Conservation (phyloP, 2,797 vertebrate species). For the Hybognathus amarus region DNA sequence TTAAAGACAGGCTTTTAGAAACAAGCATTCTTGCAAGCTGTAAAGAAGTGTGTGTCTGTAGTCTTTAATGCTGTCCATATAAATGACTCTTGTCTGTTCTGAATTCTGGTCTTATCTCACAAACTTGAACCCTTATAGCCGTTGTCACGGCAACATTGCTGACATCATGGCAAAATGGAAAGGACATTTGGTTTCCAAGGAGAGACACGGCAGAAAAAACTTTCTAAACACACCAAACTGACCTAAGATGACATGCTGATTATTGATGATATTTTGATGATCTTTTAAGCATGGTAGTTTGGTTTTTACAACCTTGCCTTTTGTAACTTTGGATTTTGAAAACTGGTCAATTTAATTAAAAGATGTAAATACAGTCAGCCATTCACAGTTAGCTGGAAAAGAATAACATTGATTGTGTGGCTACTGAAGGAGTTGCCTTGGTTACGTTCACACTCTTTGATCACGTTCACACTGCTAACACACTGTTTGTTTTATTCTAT, state of each 20-base stretch:
- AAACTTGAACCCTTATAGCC: slow-evolving; percentile 66
- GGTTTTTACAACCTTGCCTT: not conserved
- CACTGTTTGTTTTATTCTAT: slow-evolving; percentile 67
- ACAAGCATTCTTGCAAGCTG: not conserved
- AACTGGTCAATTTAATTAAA: slow-evolving; percentile 39
- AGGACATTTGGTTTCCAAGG: slow-evolving; percentile 73
- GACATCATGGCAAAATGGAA: slow-evolving; percentile 76
- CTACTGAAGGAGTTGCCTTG: slow-evolving; percentile 56
- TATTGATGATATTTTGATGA: slow-evolving; percentile 10
- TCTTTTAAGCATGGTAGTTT: not conserved
- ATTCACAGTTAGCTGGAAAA: slow-evolving; percentile 58
- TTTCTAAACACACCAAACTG: slow-evolving; percentile 54
- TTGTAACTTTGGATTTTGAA: not conserved
- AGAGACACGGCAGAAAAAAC: slow-evolving; percentile 62
- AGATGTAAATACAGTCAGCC: slow-evolving; percentile 37
- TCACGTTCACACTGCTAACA: not conserved
- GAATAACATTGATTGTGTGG: slow-evolving; percentile 63
- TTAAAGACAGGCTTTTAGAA: not conserved
- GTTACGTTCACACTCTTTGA: not conserved
- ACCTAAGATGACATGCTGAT: slow-evolving; percentile 25
- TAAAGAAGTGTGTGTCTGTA: not conserved
- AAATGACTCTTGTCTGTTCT: slow-evolving; percentile 58
- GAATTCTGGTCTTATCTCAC: slow-evolving; percentile 64
- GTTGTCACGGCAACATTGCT: slow-evolving; percentile 77
- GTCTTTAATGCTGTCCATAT: slow-evolving; percentile 36